Conservation (phyloP, 2,888 invertebrate genomes). For the Scaptomyza cyrtandrae region DNA sequence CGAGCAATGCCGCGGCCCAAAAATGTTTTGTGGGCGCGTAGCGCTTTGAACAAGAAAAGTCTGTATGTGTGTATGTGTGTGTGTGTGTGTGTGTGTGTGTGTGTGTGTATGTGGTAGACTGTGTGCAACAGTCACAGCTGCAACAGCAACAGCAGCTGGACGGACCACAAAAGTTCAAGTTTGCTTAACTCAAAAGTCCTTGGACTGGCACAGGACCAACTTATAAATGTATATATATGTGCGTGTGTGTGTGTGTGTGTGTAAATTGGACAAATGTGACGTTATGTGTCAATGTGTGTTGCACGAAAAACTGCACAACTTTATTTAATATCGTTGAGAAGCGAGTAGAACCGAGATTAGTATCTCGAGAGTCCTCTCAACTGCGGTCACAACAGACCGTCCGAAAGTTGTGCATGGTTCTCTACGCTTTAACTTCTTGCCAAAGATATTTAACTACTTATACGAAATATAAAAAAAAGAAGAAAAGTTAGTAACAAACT, state of each 20-base stretch:
- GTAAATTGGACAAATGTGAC: conserved; percentile 79
- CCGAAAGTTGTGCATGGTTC: conserved; percentile 55
- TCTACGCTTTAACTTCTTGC: conserved; percentile 22
- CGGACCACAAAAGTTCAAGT: conserved; percentile 76
- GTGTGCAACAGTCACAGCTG: conserved; percentile 46
- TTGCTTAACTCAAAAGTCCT: conserved; percentile 67
- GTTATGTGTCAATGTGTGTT: conserved; percentile 74
- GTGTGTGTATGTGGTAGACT: conserved; percentile 14
- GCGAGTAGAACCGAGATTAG: neutral
- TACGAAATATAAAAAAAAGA: neutral
- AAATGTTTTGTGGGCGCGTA: conserved; percentile 71
- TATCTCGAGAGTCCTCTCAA: neutral
- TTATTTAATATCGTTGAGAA: conserved; percentile 51
- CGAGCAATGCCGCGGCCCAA: conserved; percentile 68
- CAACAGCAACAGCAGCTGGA: conserved; percentile 53
- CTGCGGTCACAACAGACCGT: conserved; percentile 65
- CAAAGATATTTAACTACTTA: conserved; percentile 24
- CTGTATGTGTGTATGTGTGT: too few relatives aligned
- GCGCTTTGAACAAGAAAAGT: conserved; percentile 62
- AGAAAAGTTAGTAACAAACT: conserved; percentile 20
- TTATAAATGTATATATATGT: conserved; percentile 47
- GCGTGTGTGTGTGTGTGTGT: conserved; percentile 45
- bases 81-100: conserved; percentile 2
- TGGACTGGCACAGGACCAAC: conserved; percentile 51
- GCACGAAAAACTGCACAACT: conserved; percentile 60